A percentile compares a stretch with the other conserved stretches of the same genome.
These are phyloP conservation scores for Lerista edwardsae DNA, from an alignment of 2,797 vertebrate species.

Conservation along the genomic window DNA sequence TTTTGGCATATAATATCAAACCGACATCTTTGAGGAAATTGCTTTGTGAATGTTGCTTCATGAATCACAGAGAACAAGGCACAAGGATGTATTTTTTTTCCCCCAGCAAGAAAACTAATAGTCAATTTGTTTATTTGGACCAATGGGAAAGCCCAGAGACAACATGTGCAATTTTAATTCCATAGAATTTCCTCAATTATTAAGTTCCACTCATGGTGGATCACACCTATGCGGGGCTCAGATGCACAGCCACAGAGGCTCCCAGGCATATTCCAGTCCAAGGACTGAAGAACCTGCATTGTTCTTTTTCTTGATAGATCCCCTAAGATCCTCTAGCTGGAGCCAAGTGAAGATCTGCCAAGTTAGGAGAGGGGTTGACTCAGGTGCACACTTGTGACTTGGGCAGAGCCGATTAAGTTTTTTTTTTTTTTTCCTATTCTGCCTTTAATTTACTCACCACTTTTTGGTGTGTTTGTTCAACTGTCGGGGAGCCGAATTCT, in stretches of 20 bases:
- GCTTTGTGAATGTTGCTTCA: not conserved
- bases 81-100: not conserved
- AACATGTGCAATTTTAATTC: not conserved
- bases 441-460: not conserved
- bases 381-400: no score
- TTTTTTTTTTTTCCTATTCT: constrained; percentile 9
- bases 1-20: not conserved
- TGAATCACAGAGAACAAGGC: constrained; percentile 6
- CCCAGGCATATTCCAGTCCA: no score
- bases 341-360: no score
- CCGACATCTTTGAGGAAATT: not conserved
- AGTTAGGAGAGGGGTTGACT: no score
- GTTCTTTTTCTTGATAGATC: no score
- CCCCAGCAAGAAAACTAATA: not conserved
- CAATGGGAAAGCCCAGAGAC: not conserved
- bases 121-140: not conserved
- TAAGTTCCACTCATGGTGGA: not conserved
- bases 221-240: no score
- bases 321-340: no score
- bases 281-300: not conserved
- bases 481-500: no score
- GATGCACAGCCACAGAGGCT: no score
- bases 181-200: not conserved
- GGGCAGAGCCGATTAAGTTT: not conserved
- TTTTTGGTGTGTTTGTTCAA: constrained; percentile 7